Evolutionary conservation across 2,797 vertebrate species (phyloP).

Genomic region (Anguilla pacifica): DNA sequence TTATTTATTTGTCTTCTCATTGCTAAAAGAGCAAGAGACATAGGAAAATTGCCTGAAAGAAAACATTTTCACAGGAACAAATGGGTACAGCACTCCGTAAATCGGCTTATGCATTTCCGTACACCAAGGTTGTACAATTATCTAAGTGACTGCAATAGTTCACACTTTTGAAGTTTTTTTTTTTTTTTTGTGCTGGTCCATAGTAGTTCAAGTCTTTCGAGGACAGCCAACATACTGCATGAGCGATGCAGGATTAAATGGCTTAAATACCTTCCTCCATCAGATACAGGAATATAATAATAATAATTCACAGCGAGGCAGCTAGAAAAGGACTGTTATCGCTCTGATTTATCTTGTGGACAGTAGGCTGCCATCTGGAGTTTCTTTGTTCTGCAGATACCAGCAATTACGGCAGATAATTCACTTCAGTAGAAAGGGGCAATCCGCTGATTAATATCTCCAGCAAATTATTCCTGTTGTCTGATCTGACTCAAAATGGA

Average conservation of each 20-base stretch:
- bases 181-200: not conserved
- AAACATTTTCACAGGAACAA: not conserved
- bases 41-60: not conserved
- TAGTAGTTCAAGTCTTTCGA: not conserved
- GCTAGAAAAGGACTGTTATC: slow-evolving; percentile 7
- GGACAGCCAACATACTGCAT: not conserved
- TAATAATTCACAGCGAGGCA: not conserved
- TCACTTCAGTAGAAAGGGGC: slow-evolving; percentile 14
- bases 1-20: no score
- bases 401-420: slow-evolving; percentile 33
- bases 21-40: not conserved
- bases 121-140: not conserved
- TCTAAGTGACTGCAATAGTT: not conserved
- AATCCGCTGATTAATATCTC: slow-evolving; percentile 31
- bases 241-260: not conserved
- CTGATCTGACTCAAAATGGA: slow-evolving; percentile 22
- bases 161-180: not conserved
- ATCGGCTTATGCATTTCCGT: not conserved
- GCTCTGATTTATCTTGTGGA: slow-evolving; percentile 6
- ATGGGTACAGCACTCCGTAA: not conserved
- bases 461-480: slow-evolving; percentile 20
- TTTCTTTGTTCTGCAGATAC: slow-evolving; percentile 13
- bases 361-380: slow-evolving; percentile 21
- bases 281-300: not conserved
- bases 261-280: slow-evolving; percentile 8